Evolutionary conservation across 1,140 invertebrate genomes (phyloP), one percentile per base, ranked within the genome.

Genomic region (Parapsyche elsis): DNA sequence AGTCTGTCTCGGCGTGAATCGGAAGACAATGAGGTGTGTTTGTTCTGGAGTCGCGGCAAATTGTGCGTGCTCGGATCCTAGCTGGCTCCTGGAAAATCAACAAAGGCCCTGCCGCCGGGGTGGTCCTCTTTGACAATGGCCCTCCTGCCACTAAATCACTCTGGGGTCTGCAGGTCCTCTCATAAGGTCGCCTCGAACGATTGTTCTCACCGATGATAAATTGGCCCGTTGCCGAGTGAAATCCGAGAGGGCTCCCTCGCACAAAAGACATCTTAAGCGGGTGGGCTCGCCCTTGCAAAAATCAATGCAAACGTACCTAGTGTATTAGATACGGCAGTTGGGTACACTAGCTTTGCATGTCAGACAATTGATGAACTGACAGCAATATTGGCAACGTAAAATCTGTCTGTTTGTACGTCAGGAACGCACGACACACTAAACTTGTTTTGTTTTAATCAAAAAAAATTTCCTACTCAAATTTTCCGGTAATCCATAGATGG

Each of bases 121-220:
- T 61, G 9, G 21, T 16, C 9, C 23, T 67, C 23, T 67, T 61
- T 26, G 64, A 67, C 64, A 67, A 67, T 67, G 23, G 24, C 19
- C 19, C 24, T 26, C 10, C 23, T 5, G 24, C 64, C 24, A 67
- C 64, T 67, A 67, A 67, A 67, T 67, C 64, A 67, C 64, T 30
- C 14, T 23, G 23, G 21, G 64, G 21, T 67, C 24, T 67, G 23
- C 64, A 67, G 23, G n/a, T 67, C 23, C 23, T 67, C 19, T 5
- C 23, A 67, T n/a, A n/a, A 67, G 23, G n/a, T 67, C 23, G 4
- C 26, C 19, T 5, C 23, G 26, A 67, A 23, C 64, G 64, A 67
- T 67, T 67, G 64, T 67, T 67, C 64, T 19, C 24, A 23, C 64
- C 64, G 64, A 67, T 67, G 64, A 67, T 67, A 67, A 67, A 67